Evolutionary conservation across 2,888 invertebrate genomes (phyloP).

Genomic region (Palloptera scutellata): DNA sequence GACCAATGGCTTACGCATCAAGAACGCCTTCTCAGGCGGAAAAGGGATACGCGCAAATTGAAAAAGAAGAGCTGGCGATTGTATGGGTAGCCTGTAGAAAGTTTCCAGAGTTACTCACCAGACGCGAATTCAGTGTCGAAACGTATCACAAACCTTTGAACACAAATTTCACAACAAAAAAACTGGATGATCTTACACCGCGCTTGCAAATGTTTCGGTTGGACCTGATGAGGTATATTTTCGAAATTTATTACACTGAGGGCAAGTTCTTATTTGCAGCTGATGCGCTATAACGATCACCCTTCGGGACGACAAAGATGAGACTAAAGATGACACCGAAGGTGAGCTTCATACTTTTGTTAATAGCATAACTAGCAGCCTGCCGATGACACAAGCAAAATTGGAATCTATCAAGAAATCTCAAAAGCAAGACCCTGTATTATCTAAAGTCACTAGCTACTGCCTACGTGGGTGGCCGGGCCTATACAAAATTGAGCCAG

Average conservation of each 20-base stretch:
- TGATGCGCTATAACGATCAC: conserved; percentile 35
- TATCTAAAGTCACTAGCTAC: conserved; percentile 14
- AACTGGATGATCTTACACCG: too few species aligned
- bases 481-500: conserved; percentile 20
- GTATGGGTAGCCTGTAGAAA: conserved; percentile 37
- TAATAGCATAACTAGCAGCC: conserved; percentile 16
- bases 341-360: conserved; percentile 14
- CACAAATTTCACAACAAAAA: conserved; percentile 35
- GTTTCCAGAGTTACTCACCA: conserved; percentile 37
- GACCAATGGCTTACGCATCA: conserved; percentile 31
- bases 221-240: conserved; percentile 35
- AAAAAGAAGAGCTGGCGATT: conserved; percentile 39
- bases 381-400: conserved; percentile 19
- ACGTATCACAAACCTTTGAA: conserved; percentile 41
- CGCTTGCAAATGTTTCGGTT: conserved; percentile 36
- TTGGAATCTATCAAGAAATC: conserved; percentile 16
- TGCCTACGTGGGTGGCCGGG: conserved; percentile 23
- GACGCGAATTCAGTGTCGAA: conserved; percentile 37
- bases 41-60: conserved; percentile 38
- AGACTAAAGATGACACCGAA: background rate
- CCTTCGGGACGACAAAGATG: background rate
- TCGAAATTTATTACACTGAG: conserved; percentile 34
- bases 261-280: conserved; percentile 37
- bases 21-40: conserved; percentile 36
- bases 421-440: conserved; percentile 18